Conservation (phyloP, 2,113 vertebrate species). For the Girardinichthys multiradiatus region DNA sequence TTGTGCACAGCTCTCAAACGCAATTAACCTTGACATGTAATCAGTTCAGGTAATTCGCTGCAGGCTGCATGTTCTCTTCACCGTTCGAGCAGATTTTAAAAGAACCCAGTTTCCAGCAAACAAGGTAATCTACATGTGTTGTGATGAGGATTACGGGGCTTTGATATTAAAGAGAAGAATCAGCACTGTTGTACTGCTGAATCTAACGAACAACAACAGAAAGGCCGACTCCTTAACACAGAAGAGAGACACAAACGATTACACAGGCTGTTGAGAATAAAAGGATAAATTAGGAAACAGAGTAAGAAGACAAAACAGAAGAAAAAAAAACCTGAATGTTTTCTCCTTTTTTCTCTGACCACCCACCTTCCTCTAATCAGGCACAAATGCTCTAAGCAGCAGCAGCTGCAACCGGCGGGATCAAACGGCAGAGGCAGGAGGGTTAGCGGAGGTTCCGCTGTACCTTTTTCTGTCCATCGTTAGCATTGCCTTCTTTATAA, state of each 20-base stretch:
- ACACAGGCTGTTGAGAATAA: neutral
- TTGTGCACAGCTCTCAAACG: conserved; percentile 42
- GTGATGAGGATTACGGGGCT: neutral
- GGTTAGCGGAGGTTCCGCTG: conserved; percentile 79
- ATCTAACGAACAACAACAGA: neutral
- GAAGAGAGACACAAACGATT: neutral
- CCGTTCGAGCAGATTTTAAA: neutral
- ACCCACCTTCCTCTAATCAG: conserved; percentile 84
- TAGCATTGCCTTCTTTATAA: conserved; percentile 29
- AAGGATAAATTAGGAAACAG: conserved; percentile 10
- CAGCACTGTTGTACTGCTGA: neutral
- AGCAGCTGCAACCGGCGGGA: conserved; percentile 81
- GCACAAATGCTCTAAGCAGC: conserved; percentile 83
- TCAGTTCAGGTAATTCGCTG: conserved; percentile 37
- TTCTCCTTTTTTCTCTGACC: conserved; percentile 70
- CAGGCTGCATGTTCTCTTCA: conserved; percentile 40
- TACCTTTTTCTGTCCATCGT: conserved; percentile 54
- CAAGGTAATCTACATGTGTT: neutral
- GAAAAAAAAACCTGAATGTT: conserved; percentile 36
- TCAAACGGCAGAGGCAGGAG: conserved; percentile 77
- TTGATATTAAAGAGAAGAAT: conserved; percentile 7
- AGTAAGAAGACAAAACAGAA: conserved; percentile 27
- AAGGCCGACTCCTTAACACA: neutral
- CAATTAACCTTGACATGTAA: conserved; percentile 58
- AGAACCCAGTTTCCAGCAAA: neutral